Evolutionary conservation across 2,113 vertebrate genomes (phyloP), one percentile per base, ranked within the genome.

Genomic region (Paradoxurus hermaphroditus): DNA sequence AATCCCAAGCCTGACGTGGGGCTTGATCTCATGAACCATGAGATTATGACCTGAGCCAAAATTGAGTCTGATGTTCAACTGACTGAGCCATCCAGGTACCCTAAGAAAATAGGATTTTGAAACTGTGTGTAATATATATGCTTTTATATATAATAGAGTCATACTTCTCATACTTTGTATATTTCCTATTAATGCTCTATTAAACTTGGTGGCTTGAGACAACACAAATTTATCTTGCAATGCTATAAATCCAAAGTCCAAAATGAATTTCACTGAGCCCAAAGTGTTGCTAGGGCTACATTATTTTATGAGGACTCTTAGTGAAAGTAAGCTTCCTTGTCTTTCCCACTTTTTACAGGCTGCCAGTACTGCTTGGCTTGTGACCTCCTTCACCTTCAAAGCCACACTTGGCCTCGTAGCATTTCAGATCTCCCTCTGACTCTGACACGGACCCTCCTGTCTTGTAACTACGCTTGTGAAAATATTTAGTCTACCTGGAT

Each of bases 61-160:
- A 53, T 53, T 13, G 7, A 59, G 56, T 59, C 56, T 59, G 21
- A 59, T 59, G 18, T 59, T 59, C 56, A 59, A 59, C 56, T 23
- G 56, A 59, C 21, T 59, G 21, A 19, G 18, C 53, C 53, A 56
- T 18, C 53, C 53, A 19, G 53, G 53, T 56, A 18, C 53, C 53
- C 53, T 56, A 56, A 56, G 41, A 67, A 56, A 44, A 21, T 23
- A 70, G 59, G 16, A 65, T 87, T 82, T 92, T 31, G 13, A 87
- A 88, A 92, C 31, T 46, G 18, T 9, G 1, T 73, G 8, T 92
- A 87, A 70, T 41, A 91, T 59, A 34, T 41, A 29, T 51, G 13
- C 19, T 91, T 95, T 86, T 86, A 34, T 62, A 86, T 49, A 91
- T 70, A 91, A 86, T 81, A 14, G 41, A 91, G n/a, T 70, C 73